Base-by-base conservation (phyloP, 2,888 invertebrate genomes). In the Desoria tigrina region DNA sequence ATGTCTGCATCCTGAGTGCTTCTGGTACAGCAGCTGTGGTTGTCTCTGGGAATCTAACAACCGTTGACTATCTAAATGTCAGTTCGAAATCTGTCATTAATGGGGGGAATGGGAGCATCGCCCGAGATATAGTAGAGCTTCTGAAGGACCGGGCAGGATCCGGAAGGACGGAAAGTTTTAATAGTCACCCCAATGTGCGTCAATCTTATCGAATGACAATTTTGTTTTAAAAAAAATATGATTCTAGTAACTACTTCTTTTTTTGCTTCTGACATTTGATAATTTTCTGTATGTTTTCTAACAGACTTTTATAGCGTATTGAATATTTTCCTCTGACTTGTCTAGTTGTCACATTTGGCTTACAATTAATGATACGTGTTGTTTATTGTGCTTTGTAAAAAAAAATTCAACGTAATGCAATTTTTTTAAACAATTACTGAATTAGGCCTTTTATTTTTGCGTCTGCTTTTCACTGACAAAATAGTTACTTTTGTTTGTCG, bases 1-100 rank as follows among this genome's bases (percentile, higher is more conserved):
- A 97, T 77, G 92, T 97, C 0, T 95, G 95, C 79, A 90, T 98
- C 1, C 80, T 98, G 39, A 95, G 94, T 57, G 96, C 94, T 0
- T 90, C 88, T 23, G 97, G 97, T 0, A 97, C 97, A 0, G 97
- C 96, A 1, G 96, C 94, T 0, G 87, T 92, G 21, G 80, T 84
- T 2, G 81, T 58, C 26, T 56, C 78, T 75, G 39, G 61, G 6
- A 59, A 51, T 42, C 45, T 45, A 16, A 45, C 45, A 51, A 39
- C 28, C 27, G 51, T 28, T 42, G 61, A 1, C 39, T 37, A 50
- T 45, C 60, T 4, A 50, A 45, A 21, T 16, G 45, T 49, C 11
- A 50, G 39, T 28, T 60, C 60, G 23, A 60, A 60, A 37, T 37
- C 23, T 28, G 32, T 1, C 32, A 49, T 9, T 28, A 27, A 28